Evolutionary conservation across 53 echinoderm and acorn worm genomes (phyloP), one percentile per base, ranked within the genome.

Genomic region (Luidia sarsii): DNA sequence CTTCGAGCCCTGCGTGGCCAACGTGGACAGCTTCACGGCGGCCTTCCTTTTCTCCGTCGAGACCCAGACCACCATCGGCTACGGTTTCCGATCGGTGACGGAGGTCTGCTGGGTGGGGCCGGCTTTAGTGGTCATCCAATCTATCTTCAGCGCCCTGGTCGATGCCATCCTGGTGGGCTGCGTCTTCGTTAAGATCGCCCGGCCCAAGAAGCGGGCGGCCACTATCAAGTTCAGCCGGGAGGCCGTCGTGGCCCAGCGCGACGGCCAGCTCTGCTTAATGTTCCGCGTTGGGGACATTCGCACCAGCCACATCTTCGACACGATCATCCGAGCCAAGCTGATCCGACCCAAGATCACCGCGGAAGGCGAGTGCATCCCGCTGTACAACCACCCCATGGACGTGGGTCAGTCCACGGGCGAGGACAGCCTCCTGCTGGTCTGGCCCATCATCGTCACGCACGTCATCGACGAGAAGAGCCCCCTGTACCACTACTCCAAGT

Each of bases 31-130:
- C 82, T 99, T 83, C 32, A 66, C 83, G 1, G 83, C 91, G 32
- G 99, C 99, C 35, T 91, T 99, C 50, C 70, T 94, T 3, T 99
- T 99, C 54, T 99, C 99, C 0, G 61, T 99, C 0, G 99, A 99
- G 56, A 99, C 99, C 8, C 99, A 99, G 64, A 99, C 99, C 1
- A 99, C 99, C 2, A 99, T 99, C 61, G 99, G 99, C 3, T 99
- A 99, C 52, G 99, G 99, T 87, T 94, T 80, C 60, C 83, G 99
- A 16, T 89, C 91, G 0, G 87, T 92, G 2, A 94, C 91, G 0
- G 94, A 99, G 34, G 91, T 75, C 23, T 99, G 99, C 64, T 92
- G 91, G 91, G 23, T 91, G 18, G 99, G 89, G 2, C 83, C 59
- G 2, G 7, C 89, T 13, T 22, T 99, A 11, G 99, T 99, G 20